phyloP scores from a whole-genome alignment of 2,888 invertebrate species.

The Pollenia angustigena region DNA sequence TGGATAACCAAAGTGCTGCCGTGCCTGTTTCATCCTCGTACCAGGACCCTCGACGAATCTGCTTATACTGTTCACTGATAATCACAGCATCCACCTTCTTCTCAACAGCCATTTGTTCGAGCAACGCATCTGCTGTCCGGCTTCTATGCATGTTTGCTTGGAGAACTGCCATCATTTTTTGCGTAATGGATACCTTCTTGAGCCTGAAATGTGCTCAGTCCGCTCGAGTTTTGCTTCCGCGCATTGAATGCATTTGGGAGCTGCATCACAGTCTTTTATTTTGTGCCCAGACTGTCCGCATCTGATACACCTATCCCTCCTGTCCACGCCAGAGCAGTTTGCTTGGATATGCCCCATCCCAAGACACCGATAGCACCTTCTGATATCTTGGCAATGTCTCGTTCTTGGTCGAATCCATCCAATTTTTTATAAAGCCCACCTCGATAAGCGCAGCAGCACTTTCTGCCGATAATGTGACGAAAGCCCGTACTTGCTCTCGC shows the following conservation, averaged over 20 bases:
- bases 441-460: neutral
- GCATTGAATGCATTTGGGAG: constrained; percentile 9
- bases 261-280: neutral
- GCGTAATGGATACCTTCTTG: too few species aligned
- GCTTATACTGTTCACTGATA: constrained; percentile 19
- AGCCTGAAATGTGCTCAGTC: neutral
- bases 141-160: constrained; percentile 21
- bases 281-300: neutral
- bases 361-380: constrained; percentile 1
- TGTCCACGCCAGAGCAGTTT: constrained; percentile 1
- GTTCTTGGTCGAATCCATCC: neutral
- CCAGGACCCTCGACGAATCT: neutral
- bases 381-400: neutral
- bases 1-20: constrained; percentile 6
- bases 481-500: constrained; percentile 19
- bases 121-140: neutral
- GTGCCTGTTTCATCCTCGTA: neutral
- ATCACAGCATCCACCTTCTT: neutral
- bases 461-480: neutral
- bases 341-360: neutral
- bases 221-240: neutral
- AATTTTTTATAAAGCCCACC: neutral
- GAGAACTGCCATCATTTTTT: neutral
- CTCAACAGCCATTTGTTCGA: neutral
- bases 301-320: neutral